Conservation (phyloP, 1,140 invertebrate species). For the Phenacoccus solenopsis region DNA sequence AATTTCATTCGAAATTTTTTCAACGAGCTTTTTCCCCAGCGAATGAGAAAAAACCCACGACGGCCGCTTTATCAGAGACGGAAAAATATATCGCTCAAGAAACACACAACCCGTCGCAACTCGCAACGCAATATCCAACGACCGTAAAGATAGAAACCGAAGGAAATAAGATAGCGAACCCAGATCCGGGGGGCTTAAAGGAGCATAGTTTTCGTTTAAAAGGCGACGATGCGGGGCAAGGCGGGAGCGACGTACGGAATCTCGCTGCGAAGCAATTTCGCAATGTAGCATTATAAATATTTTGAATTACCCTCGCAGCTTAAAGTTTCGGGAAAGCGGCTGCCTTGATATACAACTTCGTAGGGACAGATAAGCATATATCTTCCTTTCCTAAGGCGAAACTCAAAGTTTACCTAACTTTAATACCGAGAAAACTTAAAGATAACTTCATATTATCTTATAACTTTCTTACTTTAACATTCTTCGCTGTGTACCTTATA, state of each 20-base stretch:
- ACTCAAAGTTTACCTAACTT: conserved; percentile 15
- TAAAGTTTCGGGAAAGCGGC: background rate
- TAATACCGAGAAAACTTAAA: conserved; percentile 14
- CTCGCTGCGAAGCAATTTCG: conserved; percentile 10
- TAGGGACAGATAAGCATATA: conserved; percentile 12
- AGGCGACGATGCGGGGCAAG: background rate
- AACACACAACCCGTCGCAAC: background rate
- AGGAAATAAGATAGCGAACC: conserved; percentile 9
- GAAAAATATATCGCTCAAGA: background rate
- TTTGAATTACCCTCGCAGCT: conserved; percentile 12
- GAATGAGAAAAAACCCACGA: background rate
- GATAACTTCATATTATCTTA: conserved; percentile 17
- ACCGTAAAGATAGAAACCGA: conserved; percentile 6
- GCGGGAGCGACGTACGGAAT: background rate
- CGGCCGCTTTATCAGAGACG: background rate
- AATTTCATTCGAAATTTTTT: too few relatives aligned
- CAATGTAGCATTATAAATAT: conserved; percentile 18
- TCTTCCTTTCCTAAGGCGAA: conserved; percentile 11
- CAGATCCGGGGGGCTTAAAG: conserved; percentile 7
- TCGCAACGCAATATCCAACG: conserved; percentile 1
- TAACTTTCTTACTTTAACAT: conserved; percentile 16
- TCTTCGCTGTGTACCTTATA: conserved; percentile 13
- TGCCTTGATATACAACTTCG: conserved; percentile 10
- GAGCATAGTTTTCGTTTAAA: background rate
- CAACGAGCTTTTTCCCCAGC: too few relatives aligned